Evolutionary conservation across 2,888 invertebrate genomes (phyloP).

Genomic region (Gandaritis pyraliata): DNA sequence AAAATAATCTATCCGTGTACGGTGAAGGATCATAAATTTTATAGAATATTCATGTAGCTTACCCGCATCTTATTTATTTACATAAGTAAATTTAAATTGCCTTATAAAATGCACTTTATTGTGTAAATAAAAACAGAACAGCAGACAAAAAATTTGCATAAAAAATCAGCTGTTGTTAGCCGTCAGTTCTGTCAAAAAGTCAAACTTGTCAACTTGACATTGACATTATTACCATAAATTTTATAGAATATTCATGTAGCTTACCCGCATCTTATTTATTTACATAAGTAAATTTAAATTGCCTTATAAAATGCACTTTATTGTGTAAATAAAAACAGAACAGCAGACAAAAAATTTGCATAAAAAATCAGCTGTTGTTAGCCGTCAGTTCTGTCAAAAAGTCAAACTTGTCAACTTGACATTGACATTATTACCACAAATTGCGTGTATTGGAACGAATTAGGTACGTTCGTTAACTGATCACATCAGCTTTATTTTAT

Average conservation of each 20-base stretch:
- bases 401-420: no score
- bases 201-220: no score
- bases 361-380: no score
- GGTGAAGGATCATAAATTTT: conserved; percentile 2
- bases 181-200: no score
- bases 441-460: neutral
- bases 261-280: conserved; percentile 38
- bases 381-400: no score
- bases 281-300: neutral
- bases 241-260: conserved; percentile 25
- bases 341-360: neutral
- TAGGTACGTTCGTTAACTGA: neutral
- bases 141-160: neutral
- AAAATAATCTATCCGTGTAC: conserved; percentile 7
- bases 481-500: no score
- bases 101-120: neutral
- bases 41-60: conserved; percentile 30
- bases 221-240: neutral
- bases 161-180: no score
- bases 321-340: no score
- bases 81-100: neutral
- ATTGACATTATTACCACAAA: no score
- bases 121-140: no score
- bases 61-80: conserved; percentile 35
- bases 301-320: neutral